Conservation (phyloP, 2,888 invertebrate genomes). For the Tetanocera ferruginea region DNA sequence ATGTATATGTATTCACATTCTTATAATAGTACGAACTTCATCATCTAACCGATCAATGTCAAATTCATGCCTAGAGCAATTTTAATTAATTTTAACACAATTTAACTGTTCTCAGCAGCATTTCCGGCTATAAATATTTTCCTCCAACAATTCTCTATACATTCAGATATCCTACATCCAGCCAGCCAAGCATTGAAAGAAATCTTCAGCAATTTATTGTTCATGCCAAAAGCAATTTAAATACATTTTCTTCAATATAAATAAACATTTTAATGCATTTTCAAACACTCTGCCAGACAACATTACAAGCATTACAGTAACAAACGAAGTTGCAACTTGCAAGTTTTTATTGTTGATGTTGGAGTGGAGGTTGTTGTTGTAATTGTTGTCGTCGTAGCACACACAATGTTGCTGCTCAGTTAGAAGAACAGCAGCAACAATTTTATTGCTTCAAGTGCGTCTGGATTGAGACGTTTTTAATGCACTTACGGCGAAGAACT, state of each 20-base stretch:
- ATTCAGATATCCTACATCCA: background rate
- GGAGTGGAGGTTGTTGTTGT: background rate
- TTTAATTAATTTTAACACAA: too few species aligned
- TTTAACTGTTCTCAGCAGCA: too few species aligned
- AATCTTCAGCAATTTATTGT: background rate
- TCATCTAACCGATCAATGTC: too few species aligned
- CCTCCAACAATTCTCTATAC: background rate
- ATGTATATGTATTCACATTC: too few species aligned
- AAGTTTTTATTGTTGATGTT: background rate
- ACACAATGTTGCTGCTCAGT: background rate
- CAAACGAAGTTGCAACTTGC: too few species aligned
- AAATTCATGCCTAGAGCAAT: too few species aligned
- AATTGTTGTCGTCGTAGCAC: background rate
- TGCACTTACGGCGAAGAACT: background rate
- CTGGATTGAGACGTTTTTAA: background rate
- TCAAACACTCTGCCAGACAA: constrained; percentile 18
- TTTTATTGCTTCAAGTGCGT: constrained; percentile 3
- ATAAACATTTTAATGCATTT: constrained; percentile 15
- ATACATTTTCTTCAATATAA: constrained; percentile 5
- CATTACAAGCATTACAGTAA: constrained; percentile 16
- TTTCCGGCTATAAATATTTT: too few species aligned
- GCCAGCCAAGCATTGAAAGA: background rate
- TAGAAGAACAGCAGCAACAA: constrained; percentile 5
- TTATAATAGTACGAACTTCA: too few species aligned
- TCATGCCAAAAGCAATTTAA: constrained; percentile 7